These are phyloP conservation scores for Tiliacea aurago DNA, from an alignment of 2,888 invertebrate genomes.

Conservation along the genomic window DNA sequence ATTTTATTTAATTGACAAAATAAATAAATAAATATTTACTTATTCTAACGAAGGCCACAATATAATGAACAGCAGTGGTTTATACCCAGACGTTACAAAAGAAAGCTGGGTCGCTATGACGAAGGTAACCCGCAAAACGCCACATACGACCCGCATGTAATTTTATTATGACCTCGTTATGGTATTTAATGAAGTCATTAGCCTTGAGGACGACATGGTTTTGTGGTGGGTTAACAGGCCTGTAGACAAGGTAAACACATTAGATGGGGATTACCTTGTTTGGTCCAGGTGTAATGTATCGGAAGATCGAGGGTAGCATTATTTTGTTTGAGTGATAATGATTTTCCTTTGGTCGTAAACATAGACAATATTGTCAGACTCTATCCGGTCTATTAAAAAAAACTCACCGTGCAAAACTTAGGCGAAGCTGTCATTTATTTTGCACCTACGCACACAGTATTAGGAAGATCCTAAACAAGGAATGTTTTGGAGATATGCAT, in stretches of 20 bases:
- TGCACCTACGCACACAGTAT: too few relatives aligned
- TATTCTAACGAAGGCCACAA: slow-evolving; percentile 18
- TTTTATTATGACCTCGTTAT: slow-evolving; percentile 74
- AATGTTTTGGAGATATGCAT: too few relatives aligned
- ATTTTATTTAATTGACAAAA: too few relatives aligned
- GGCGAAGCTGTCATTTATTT: too few relatives aligned
- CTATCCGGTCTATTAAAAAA: not conserved
- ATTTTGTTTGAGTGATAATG: slow-evolving; percentile 9
- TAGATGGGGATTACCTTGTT: slow-evolving; percentile 49
- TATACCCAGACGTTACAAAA: slow-evolving; percentile 52
- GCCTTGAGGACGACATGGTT: slow-evolving; percentile 64
- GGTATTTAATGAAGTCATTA: slow-evolving; percentile 66
- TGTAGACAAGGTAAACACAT: slow-evolving; percentile 61
- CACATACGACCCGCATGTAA: slow-evolving; percentile 71
- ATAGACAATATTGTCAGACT: not conserved
- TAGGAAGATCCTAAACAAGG: too few relatives aligned
- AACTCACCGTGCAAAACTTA: too few relatives aligned
- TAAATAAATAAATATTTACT: too few relatives aligned
- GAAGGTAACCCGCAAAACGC: slow-evolving; percentile 76
- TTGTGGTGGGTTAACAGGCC: slow-evolving; percentile 64
- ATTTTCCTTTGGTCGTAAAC: not conserved
- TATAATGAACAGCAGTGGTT: slow-evolving; percentile 47
- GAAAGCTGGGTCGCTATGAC: slow-evolving; percentile 69
- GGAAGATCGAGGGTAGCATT: slow-evolving; percentile 22
- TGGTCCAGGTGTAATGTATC: slow-evolving; percentile 54